phyloP scores from a whole-genome alignment of 2,113 vertebrate genomes.

The Toxotes chatareus region DNA sequence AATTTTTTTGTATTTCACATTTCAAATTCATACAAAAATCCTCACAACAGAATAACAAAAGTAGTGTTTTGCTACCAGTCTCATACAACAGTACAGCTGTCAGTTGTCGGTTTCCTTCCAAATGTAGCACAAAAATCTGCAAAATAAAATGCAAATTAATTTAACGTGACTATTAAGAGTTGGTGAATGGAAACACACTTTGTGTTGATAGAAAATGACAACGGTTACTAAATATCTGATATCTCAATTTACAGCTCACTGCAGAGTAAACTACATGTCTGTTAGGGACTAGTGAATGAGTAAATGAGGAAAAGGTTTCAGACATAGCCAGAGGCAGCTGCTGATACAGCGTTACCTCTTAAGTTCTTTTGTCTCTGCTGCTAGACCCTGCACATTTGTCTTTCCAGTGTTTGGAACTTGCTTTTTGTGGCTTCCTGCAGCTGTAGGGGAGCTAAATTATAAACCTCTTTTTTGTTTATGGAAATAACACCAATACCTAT shows the following conservation, averaged over 20 bases:
- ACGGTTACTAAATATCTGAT: not conserved
- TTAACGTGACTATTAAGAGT: not conserved
- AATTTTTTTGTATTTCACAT: no score
- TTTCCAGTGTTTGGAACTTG: not conserved
- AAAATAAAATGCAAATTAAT: not conserved
- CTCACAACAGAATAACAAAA: no score
- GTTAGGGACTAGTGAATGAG: not conserved
- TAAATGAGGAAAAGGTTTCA: not conserved
- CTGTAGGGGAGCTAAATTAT: not conserved
- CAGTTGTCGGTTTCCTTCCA: not conserved
- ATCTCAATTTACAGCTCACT: not conserved
- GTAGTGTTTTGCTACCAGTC: no score
- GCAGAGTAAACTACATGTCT: not conserved
- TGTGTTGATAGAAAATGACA: not conserved
- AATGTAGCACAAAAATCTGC: not conserved
- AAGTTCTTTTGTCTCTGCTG: not conserved
- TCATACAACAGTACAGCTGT: not conserved
- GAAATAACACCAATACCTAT: not conserved
- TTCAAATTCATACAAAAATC: no score
- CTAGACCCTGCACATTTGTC: not conserved
- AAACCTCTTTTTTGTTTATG: not conserved
- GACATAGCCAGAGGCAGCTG: not conserved
- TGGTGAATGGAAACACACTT: not conserved
- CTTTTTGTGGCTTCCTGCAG: not conserved
- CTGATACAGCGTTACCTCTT: not conserved